These are phyloP conservation scores for Endotricha flammealis DNA, from an alignment of 2,888 invertebrate genomes.

Conservation along the genomic window DNA sequence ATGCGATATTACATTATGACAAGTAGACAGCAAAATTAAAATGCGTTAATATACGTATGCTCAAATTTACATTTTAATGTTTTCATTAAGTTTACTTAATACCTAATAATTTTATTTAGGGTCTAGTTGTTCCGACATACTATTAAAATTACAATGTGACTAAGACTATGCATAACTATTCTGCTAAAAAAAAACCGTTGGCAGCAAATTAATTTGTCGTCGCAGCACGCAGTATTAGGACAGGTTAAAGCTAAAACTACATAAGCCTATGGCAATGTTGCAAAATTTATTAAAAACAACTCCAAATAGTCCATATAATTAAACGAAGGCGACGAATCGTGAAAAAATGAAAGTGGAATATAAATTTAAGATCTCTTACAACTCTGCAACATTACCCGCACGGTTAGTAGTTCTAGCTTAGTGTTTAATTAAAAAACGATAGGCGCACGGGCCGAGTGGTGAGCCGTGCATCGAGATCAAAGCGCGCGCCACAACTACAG, in stretches of 20 bases:
- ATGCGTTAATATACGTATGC: constrained; percentile 5
- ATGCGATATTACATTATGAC: constrained; percentile 3
- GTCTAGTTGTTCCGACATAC: constrained; percentile 25
- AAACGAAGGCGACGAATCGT: no score
- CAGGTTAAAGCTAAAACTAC: no score
- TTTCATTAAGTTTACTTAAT: constrained; percentile 11
- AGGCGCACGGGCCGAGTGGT: constrained; percentile 27
- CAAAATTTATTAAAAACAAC: no score
- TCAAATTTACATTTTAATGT: neutral
- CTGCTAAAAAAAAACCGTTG: constrained; percentile 34
- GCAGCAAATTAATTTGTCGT: constrained; percentile 41
- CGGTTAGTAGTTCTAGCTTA: no score
- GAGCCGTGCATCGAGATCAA: constrained; percentile 36
- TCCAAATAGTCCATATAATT: no score
- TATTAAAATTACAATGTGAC: constrained; percentile 45
- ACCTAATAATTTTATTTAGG: constrained; percentile 22
- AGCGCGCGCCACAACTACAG: constrained; percentile 36
- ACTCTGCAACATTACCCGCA: no score
- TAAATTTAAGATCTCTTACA: no score
- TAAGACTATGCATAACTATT: constrained; percentile 36
- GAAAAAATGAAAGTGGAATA: no score
- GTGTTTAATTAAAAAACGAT: constrained; percentile 23
- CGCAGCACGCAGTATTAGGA: constrained; percentile 33
- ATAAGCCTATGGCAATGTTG: no score
- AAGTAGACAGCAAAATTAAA: constrained; percentile 5